A percentile compares a stretch with the other conserved stretches of the same genome.
These are phyloP conservation scores for Lerista edwardsae DNA, from an alignment of 2,797 vertebrate genomes.

Conservation along the genomic window DNA sequence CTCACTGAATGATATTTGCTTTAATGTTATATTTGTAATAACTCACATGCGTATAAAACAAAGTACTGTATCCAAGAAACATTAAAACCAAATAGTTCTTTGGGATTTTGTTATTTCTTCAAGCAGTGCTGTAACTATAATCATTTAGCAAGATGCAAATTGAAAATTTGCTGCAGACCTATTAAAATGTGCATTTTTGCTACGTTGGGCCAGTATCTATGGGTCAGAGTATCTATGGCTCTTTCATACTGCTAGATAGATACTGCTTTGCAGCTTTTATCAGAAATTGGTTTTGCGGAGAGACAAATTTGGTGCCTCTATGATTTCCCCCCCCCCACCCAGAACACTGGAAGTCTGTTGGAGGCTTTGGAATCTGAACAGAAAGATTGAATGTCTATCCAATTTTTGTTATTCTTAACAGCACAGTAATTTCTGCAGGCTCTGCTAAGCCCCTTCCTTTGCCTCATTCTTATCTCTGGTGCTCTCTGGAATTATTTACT, in stretches of 20 bases:
- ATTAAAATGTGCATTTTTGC: neutral
- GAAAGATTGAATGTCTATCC: constrained; percentile 14
- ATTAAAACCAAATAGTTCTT: neutral
- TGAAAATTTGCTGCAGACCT: neutral
- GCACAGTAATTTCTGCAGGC: neutral
- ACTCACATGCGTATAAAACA: too few species aligned
- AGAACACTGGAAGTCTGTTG: constrained; percentile 6
- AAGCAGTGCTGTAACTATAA: neutral
- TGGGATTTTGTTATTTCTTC: neutral
- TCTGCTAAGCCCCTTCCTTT: constrained; percentile 5
- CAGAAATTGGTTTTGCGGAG: neutral
- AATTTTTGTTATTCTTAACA: constrained; percentile 17
- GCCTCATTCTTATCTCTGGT: constrained; percentile 25
- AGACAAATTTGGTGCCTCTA: neutral
- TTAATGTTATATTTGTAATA: neutral
- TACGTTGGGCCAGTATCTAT: neutral
- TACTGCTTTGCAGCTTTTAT: neutral
- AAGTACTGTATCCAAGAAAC: neutral
- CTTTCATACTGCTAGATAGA: neutral
- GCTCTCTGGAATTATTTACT: constrained; percentile 46
- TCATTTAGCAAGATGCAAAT: neutral
- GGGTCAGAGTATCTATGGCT: neutral
- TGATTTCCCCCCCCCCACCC: neutral
- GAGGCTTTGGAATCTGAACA: neutral
- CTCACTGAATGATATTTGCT: neutral